phyloP scores from a whole-genome alignment of 37 sponge, comb jelly and placozoan genomes.

The Ephydatia muelleri region DNA sequence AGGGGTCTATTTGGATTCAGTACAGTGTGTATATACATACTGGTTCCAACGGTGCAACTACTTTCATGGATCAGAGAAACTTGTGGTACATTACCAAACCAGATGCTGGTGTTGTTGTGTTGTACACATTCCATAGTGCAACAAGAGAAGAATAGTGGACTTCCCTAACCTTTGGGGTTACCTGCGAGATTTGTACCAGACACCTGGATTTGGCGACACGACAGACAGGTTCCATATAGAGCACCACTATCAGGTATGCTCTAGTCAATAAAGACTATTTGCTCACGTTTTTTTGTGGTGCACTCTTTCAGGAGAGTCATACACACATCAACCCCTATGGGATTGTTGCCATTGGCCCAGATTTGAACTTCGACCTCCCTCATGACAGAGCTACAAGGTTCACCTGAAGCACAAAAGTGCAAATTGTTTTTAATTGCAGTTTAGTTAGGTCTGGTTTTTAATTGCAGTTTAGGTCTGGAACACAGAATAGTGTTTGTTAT shows the following conservation, averaged over 20 bases:
- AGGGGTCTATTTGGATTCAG: no score
- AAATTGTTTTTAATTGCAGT: no score
- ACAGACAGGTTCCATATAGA: conserved; percentile 79
- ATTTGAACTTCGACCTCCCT: conserved; percentile 73
- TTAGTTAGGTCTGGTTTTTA: no score
- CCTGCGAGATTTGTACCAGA: conserved; percentile 90
- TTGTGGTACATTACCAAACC: not conserved
- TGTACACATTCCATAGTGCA: conserved; percentile 63
- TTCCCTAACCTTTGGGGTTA: conserved; percentile 91
- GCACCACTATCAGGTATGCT: conserved; percentile 80
- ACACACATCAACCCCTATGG: conserved; percentile 72
- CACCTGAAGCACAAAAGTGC: not conserved
- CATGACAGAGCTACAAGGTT: conserved; percentile 75
- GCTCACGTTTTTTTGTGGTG: not conserved
- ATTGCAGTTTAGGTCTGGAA: not conserved
- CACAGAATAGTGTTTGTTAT: not conserved
- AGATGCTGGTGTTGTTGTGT: not conserved
- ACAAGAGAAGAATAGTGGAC: conserved; percentile 86
- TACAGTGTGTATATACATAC: no score
- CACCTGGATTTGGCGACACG: conserved; percentile 80
- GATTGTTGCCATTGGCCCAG: conserved; percentile 91
- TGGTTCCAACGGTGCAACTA: no score
- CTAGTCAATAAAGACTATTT: not conserved
- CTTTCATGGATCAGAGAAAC: no score
- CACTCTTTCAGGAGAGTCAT: conserved; percentile 53